phyloP scores from a whole-genome alignment of 2,888 invertebrate genomes.

The Ophion obscuratus region DNA sequence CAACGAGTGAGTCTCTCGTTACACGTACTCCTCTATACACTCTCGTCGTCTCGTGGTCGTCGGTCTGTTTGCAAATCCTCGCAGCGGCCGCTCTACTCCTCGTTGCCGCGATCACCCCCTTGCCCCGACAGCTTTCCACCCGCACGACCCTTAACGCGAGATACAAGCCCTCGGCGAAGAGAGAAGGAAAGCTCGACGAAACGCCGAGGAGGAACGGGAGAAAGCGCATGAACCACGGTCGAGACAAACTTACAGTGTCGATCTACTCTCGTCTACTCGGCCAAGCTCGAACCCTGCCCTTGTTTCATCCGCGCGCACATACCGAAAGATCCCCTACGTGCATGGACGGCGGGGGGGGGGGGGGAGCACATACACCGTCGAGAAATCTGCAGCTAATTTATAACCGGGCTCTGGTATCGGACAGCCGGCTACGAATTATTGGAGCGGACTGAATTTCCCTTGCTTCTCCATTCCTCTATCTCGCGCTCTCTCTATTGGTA shows the following conservation, averaged over 20 bases:
- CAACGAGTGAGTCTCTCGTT: constrained; percentile 61
- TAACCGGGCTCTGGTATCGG: constrained; percentile 71
- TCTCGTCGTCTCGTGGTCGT: constrained; percentile 62
- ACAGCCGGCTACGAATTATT: constrained; percentile 74
- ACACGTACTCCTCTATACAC: constrained; percentile 49
- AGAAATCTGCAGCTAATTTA: constrained; percentile 75
- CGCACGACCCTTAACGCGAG: constrained; percentile 18
- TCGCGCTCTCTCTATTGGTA: not conserved
- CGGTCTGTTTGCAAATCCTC: constrained; percentile 70
- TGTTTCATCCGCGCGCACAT: constrained; percentile 12
- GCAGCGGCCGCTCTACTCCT: constrained; percentile 23
- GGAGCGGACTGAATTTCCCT: constrained; percentile 65
- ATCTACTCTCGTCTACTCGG: constrained; percentile 38
- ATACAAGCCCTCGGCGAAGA: constrained; percentile 20
- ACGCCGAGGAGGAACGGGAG: constrained; percentile 24
- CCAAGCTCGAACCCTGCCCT: constrained; percentile 27
- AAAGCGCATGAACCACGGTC: constrained; percentile 56
- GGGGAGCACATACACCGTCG: constrained; percentile 38
- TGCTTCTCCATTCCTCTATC: constrained; percentile 59
- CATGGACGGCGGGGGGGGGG: not conserved
- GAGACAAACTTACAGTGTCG: constrained; percentile 66
- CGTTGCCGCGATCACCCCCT: not conserved
- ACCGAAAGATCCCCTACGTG: constrained; percentile 17
- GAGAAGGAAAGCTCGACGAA: not conserved
- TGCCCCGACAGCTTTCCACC: not conserved